These are phyloP conservation scores for Remorina albescens DNA, from an alignment of 2,797 vertebrate genomes.

Conservation along the genomic window DNA sequence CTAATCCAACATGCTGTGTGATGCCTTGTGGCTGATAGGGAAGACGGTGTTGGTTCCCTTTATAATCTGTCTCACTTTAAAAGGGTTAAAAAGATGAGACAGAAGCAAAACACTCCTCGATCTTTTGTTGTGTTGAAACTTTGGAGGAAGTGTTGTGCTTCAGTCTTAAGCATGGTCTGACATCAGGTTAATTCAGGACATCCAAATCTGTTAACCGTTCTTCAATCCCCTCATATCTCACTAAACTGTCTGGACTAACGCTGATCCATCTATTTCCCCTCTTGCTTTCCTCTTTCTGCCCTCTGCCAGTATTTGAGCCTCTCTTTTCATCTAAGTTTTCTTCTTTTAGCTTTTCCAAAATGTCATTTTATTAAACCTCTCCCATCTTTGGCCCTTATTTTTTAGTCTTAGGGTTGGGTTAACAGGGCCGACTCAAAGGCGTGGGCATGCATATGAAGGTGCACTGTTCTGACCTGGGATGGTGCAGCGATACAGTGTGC, in stretches of 20 bases:
- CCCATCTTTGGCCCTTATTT: neutral
- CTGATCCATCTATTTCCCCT: neutral
- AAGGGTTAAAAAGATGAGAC: neutral
- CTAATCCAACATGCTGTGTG: conserved; percentile 23
- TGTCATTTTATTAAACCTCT: neutral
- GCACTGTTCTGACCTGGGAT: too few relatives aligned
- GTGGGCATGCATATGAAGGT: too few relatives aligned
- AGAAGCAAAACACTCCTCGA: neutral
- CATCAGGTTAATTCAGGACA: conserved; percentile 24
- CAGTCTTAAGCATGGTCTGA: neutral
- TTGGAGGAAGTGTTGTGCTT: neutral
- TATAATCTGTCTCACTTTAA: conserved; percentile 5
- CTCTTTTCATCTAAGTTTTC: neutral
- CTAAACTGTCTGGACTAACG: conserved; percentile 11
- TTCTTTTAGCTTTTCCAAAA: neutral
- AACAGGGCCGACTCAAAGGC: too few relatives aligned
- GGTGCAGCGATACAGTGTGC: too few relatives aligned
- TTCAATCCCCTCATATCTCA: conserved; percentile 50
- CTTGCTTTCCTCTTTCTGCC: neutral
- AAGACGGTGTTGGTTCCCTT: neutral
- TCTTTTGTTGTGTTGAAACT: neutral
- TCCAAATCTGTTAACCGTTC: conserved; percentile 38
- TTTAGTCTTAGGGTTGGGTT: too few relatives aligned
- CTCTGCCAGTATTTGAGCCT: neutral
- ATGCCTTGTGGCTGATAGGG: neutral